Conservation (phyloP, 2,888 invertebrate species). For the Mystacides longicornis region DNA sequence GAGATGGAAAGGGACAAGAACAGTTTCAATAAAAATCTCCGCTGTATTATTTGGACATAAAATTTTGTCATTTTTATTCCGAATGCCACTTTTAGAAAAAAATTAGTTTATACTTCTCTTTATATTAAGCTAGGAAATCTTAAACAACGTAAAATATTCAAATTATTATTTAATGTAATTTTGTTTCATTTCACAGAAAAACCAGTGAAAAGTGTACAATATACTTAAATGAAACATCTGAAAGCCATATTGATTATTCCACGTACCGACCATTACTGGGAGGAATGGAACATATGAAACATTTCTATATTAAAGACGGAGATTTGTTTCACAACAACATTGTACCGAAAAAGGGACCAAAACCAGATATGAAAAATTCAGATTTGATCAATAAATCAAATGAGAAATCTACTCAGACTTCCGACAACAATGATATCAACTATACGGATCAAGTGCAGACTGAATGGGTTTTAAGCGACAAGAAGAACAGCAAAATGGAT, state of each 20-base stretch:
- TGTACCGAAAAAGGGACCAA: slow-evolving; percentile 22
- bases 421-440: slow-evolving; percentile 33
- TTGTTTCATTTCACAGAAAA: too few relatives aligned
- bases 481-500: slow-evolving; percentile 31
- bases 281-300: slow-evolving; percentile 15
- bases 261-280: slow-evolving; percentile 28
- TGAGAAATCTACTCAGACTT: background rate
- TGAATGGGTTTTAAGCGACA: slow-evolving; percentile 26
- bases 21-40: too few relatives aligned
- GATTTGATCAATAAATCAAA: background rate
- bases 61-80: too few relatives aligned
- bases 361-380: background rate
- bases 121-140: too few relatives aligned
- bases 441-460: slow-evolving; percentile 13
- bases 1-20: too few relatives aligned
- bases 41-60: too few relatives aligned
- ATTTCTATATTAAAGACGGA: slow-evolving; percentile 8
- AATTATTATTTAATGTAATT: too few relatives aligned
- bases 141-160: background rate
- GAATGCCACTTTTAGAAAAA: too few relatives aligned
- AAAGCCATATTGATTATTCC: slow-evolving; percentile 28
- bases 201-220: slow-evolving; percentile 24
- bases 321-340: slow-evolving; percentile 14
- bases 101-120: too few relatives aligned
- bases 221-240: slow-evolving; percentile 21